Evolutionary conservation across 2,888 invertebrate species (phyloP), one percentile per base, ranked within the genome.

Genomic region (Perithous albicinctus): DNA sequence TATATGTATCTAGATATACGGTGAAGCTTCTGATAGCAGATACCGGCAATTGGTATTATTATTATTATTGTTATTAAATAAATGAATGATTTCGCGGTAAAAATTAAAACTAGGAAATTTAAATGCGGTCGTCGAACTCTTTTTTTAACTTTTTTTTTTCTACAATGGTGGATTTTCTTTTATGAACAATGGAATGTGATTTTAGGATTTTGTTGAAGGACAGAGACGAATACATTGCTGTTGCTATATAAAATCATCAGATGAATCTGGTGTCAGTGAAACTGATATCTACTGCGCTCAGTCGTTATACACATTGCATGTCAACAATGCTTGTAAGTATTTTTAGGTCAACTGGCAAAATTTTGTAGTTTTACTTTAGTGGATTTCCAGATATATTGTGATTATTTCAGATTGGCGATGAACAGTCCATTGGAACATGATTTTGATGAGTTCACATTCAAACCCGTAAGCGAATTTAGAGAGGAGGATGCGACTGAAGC

Each of bases 391-490:
- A 18, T 51, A 20, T 72, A 18, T n/a, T n/a, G 48, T 10, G 23
- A 32, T 32, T 23, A 8, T 51, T 89, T 51, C 87, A 92, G 92
- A 90, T 90, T 88, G 92, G 92, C 91, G 88, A 93, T 92, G 92
- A 93, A 90, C 91, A 91, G 89, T 90, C 87, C 91, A 89, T 91
- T 92, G 89, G 90, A 92, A 86, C 90, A 89, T 86, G 89, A 92
- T 87, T 91, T 92, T 86, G 87, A 90, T 86, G 90, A 88, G 85
- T 93, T 90, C 87, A 87, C 88, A 90, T 87, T 87, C 89, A 66
- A 84, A 80, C 54, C 78, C 74, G 72, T 66, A 78, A 64, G 48
- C 18, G 51, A 74, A 23, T 70, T 84, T 23, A 67, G 84, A 23
- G 86, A 85, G 46, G 85, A 86, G 80, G 85, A 86, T 63, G 70